Conservation (phyloP, 2,888 invertebrate species). For the Sminthurinus aureus region DNA sequence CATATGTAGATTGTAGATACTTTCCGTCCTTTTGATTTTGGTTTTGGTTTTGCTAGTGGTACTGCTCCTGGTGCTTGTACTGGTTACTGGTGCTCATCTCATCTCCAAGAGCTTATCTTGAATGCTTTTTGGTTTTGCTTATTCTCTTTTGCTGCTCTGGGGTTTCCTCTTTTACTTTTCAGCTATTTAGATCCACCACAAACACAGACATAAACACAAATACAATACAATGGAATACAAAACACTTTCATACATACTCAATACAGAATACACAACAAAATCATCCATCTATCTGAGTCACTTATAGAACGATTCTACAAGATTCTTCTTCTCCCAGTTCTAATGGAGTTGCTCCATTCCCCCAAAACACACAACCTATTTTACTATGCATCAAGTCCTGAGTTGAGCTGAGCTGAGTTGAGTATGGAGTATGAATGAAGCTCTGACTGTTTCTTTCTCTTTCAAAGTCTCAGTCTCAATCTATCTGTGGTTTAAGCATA, state of each 20-base stretch:
- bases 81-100: constrained; percentile 44
- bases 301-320: constrained; percentile 34
- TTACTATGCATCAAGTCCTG: background rate
- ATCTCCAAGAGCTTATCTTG: constrained; percentile 44
- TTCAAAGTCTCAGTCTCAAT: background rate
- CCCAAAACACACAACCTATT: background rate
- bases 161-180: constrained; percentile 6
- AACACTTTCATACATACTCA: background rate
- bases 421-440: no score
- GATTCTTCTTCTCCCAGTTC: constrained; percentile 24
- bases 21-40: background rate
- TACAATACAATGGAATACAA: background rate
- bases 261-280: constrained; percentile 19
- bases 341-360: constrained; percentile 22
- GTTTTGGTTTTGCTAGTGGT: background rate
- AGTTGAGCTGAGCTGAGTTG: no score
- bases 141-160: background rate
- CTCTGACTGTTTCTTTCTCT: background rate
- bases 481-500: constrained; percentile 23
- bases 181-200: background rate
- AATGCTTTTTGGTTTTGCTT: constrained; percentile 41
- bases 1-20: no score
- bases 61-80: no score
- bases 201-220: background rate
- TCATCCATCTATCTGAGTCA: constrained; percentile 47